phyloP scores from a whole-genome alignment of 2,797 vertebrate genomes.

The Gallirallus australis region DNA sequence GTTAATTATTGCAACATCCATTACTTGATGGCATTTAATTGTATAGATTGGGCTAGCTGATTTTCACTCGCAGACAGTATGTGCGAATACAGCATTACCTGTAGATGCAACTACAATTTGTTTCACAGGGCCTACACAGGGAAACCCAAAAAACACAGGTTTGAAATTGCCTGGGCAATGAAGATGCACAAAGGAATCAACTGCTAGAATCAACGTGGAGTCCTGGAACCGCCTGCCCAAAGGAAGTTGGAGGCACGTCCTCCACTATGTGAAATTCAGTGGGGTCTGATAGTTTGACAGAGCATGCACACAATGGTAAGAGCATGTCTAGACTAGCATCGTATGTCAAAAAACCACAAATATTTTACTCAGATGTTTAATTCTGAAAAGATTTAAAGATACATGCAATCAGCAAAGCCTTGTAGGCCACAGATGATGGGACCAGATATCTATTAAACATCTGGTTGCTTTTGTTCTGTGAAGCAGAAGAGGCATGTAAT shows the following conservation, averaged over 20 bases:
- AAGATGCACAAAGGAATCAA: neutral
- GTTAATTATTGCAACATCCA: neutral
- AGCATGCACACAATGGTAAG: neutral
- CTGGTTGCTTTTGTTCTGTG: neutral
- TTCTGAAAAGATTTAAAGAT: neutral
- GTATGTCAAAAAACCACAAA: neutral
- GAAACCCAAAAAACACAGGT: neutral
- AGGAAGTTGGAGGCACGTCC: neutral
- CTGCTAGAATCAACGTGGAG: neutral
- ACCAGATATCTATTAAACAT: conserved; percentile 30
- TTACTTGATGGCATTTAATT: neutral
- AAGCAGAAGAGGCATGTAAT: neutral
- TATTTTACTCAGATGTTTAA: neutral
- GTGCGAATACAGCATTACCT: neutral
- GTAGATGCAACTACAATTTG: neutral
- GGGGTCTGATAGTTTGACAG: neutral
- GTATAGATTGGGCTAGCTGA: neutral
- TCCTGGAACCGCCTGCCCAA: neutral
- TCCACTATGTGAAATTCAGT: neutral
- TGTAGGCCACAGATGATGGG: neutral
- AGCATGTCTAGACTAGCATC: neutral
- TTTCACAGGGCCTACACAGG: neutral
- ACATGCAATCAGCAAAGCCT: neutral
- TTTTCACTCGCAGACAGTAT: neutral
- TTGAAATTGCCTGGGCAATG: neutral